These are phyloP conservation scores for Drosophila equinoxialis DNA, from an alignment of 1,140 invertebrate genomes.

Conservation along the genomic window DNA sequence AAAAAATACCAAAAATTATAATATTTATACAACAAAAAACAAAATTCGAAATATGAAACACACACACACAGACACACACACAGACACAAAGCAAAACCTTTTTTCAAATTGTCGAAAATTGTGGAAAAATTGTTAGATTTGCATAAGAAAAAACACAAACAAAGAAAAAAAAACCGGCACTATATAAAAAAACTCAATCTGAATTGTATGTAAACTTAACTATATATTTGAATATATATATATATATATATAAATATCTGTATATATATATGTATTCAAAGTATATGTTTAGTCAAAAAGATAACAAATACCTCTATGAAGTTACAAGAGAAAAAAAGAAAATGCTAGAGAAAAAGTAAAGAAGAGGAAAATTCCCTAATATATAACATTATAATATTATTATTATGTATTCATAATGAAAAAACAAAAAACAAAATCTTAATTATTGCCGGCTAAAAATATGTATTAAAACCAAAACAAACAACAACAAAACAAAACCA, in stretches of 20 bases:
- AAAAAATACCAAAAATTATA: slow-evolving; percentile 45
- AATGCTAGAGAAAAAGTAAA: neutral
- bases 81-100: slow-evolving; percentile 39
- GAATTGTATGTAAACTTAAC: slow-evolving; percentile 24
- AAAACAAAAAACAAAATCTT: slow-evolving; percentile 44
- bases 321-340: slow-evolving; percentile 31
- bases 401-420: slow-evolving; percentile 70
- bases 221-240: neutral
- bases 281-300: slow-evolving; percentile 26
- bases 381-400: slow-evolving; percentile 35
- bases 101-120: slow-evolving; percentile 19
- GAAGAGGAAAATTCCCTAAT: neutral
- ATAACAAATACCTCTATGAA: slow-evolving; percentile 65
- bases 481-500: slow-evolving; percentile 16
- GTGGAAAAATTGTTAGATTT: slow-evolving; percentile 55
- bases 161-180: slow-evolving; percentile 24
- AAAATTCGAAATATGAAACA: slow-evolving; percentile 58
- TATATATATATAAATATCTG: no score
- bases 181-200: slow-evolving; percentile 31
- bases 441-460: slow-evolving; percentile 67
- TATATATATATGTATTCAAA: neutral
- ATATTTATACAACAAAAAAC: slow-evolving; percentile 42
- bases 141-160: slow-evolving; percentile 30
- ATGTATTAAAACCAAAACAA: slow-evolving; percentile 59
- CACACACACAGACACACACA: neutral